Percentiles rank a stretch among this genome's conserved stretches.
These are phyloP conservation scores for Drosophila carrolli DNA, from an alignment of 1,140 invertebrate species.

Conservation along the genomic window DNA sequence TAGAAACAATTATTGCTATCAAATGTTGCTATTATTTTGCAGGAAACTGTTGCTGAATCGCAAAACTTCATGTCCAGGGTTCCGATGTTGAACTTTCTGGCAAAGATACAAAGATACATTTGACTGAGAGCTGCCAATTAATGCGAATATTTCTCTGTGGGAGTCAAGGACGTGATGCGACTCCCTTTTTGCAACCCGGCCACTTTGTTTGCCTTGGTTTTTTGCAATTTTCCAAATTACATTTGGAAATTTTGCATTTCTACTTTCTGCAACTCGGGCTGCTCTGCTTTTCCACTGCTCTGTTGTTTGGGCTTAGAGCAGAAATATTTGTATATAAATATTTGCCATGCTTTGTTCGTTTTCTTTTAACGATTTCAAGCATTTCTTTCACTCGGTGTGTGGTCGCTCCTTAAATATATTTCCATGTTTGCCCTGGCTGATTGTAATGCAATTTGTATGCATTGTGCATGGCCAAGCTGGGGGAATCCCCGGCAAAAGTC, in stretches of 20 bases:
- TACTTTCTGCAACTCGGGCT: constrained; percentile 18
- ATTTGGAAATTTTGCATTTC: constrained; percentile 70
- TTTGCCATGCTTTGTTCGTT: constrained; percentile 54
- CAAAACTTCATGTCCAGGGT: constrained; percentile 11
- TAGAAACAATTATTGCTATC: too few species aligned
- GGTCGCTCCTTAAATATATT: constrained; percentile 57
- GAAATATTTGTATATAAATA: constrained; percentile 71
- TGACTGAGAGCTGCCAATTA: constrained; percentile 59
- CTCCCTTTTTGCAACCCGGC: constrained; percentile 1
- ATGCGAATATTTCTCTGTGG: constrained; percentile 44
- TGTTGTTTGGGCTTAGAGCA: constrained; percentile 41
- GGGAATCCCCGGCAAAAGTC: constrained; percentile 23
- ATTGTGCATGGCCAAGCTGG: constrained; percentile 73
- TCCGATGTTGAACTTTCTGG: constrained; percentile 20
- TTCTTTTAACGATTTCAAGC: constrained; percentile 56
- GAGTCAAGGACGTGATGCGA: constrained; percentile 46
- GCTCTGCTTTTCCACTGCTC: constrained; percentile 1
- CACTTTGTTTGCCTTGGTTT: constrained; percentile 18
- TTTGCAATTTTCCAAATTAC: constrained; percentile 75
- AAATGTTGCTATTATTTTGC: too few species aligned
- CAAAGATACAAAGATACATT: constrained; percentile 16
- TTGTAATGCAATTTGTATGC: constrained; percentile 82
- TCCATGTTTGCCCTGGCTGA: constrained; percentile 73
- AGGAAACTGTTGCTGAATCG: neutral
- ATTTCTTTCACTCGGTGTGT: constrained; percentile 15